Conservation (phyloP, 1,140 invertebrate species). For the Elymnias hypermnestra region DNA sequence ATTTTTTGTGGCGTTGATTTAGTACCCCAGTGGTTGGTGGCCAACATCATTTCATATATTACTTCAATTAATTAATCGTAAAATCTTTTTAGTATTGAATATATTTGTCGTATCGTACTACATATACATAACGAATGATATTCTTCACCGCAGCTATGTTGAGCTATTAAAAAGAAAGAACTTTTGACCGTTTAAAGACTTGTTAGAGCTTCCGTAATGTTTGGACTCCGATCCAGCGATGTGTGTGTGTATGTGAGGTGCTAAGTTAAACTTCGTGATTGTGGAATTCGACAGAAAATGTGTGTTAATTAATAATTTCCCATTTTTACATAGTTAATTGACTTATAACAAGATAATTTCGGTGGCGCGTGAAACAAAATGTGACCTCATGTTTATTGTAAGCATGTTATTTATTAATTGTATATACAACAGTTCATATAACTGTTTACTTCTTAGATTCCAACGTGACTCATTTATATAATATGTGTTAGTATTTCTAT, state of each 20-base stretch:
- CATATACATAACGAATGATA: too few relatives aligned
- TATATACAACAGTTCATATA: conserved; percentile 14
- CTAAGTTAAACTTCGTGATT: conserved; percentile 59
- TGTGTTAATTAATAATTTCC: conserved; percentile 58
- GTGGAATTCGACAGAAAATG: conserved; percentile 47
- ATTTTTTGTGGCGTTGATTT: too few relatives aligned
- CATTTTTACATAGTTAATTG: conserved; percentile 23
- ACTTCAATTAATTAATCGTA: too few relatives aligned
- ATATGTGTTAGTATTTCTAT: not conserved
- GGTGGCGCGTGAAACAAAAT: too few relatives aligned
- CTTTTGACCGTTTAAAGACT: not conserved
- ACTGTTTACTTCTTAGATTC: conserved; percentile 15
- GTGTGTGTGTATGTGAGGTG: conserved; percentile 30
- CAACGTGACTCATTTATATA: conserved; percentile 10
- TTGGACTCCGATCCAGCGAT: not conserved
- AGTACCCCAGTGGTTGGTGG: too few relatives aligned
- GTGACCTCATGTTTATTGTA: too few relatives aligned
- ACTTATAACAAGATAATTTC: conserved; percentile 20
- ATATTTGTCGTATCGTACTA: too few relatives aligned
- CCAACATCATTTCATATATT: too few relatives aligned
- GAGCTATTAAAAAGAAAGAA: too few relatives aligned
- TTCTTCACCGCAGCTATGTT: too few relatives aligned
- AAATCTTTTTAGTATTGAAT: too few relatives aligned
- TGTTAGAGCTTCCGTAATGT: not conserved
- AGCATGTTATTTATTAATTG: too few relatives aligned